Evolutionary conservation across 2,888 invertebrate genomes (phyloP), one percentile per base, ranked within the genome.

Genomic region (Phaedon cochleariae): DNA sequence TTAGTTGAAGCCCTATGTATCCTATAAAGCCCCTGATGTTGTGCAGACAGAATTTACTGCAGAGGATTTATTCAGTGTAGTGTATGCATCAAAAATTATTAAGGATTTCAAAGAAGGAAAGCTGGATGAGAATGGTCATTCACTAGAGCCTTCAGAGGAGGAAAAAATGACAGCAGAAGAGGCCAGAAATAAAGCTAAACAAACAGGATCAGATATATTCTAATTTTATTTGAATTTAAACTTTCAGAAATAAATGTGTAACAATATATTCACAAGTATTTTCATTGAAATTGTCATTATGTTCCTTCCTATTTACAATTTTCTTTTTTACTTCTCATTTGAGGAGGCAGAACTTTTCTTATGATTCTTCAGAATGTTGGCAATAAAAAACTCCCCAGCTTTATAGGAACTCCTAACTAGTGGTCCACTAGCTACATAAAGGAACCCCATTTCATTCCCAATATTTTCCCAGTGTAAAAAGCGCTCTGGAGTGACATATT

Each of bases 381-480:
- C 87, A 18, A 96, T 91, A 79, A 95, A 95, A 83, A 93, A 94
- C 86, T 97, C 96, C 2, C 98, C 99, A n/a, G 99, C 99, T 81
- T 96, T 93, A 78, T 98, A 99, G 0, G 98, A 98, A 60, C 97
- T 97, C 45, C 98, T 85, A 0, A 99, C 98, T 6, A 99, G 86
- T 0, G 99, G 98, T 0, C 99, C 99, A 83, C 97, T 97, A 12
- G 99, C 99, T 0, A 96, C 96, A 84, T 98, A 99, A 0, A 95
- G 85, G 85, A 99, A 99, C 10, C 98, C 98, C 70, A 98, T 83
- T 73, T 92, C 86, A 60, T 89, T 86, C 0, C 98, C 98, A 5
- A 90, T 84, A 20, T 85, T 83, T 82, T 96, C 93, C 97, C 97
- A 98, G 60, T 90, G 85, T 77, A 92, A 87, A 82, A 94, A 99